phyloP scores from a whole-genome alignment of 2,797 vertebrate genomes.

The Cryptoblepharus egeriae region DNA sequence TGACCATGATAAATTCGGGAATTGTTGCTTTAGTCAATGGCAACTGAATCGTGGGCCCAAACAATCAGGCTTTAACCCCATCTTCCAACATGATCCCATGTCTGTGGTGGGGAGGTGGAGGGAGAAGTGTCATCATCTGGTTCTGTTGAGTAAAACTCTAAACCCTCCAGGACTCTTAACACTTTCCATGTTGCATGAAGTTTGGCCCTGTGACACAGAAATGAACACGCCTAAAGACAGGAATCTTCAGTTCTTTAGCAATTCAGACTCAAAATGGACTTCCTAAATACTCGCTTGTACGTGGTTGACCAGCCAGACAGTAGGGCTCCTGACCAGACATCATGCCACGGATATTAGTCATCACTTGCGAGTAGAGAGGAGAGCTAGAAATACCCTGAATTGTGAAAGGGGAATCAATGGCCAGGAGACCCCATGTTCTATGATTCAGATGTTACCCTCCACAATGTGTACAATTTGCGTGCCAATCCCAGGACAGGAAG shows the following conservation, averaged over 20 bases:
- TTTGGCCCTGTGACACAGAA: background rate
- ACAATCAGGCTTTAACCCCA: no score
- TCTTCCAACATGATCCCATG: no score
- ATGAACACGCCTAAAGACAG: background rate
- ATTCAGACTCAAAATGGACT: background rate
- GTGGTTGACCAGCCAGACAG: background rate
- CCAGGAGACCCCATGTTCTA: no score
- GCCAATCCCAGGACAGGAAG: background rate
- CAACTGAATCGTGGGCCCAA: no score
- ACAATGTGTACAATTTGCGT: background rate
- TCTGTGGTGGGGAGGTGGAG: no score
- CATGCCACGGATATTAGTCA: slow-evolving; percentile 3
- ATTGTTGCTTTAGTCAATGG: no score
- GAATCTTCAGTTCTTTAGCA: background rate
- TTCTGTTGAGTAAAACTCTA: no score
- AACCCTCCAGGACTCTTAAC: no score
- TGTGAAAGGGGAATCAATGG: background rate
- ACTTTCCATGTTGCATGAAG: no score
- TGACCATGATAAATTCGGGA: no score
- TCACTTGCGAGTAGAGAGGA: background rate
- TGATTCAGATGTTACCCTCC: background rate
- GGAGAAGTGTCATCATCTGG: no score
- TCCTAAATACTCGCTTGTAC: background rate
- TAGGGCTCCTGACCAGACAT: background rate
- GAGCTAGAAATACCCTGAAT: background rate